These are phyloP conservation scores for Eledone cirrhosa DNA, from an alignment of 2,888 invertebrate genomes.

Conservation along the genomic window DNA sequence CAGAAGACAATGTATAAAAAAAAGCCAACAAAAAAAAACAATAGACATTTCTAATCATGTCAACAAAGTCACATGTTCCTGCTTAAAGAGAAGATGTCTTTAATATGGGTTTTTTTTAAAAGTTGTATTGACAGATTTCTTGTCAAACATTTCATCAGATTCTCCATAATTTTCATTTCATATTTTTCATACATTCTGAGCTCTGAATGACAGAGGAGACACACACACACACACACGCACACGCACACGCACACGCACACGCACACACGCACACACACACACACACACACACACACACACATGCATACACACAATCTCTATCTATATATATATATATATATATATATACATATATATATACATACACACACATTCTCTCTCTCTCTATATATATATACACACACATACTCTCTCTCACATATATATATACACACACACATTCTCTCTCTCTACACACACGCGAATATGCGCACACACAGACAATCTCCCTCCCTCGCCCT, in stretches of 20 bases:
- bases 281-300: neutral
- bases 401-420: neutral
- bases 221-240: no score
- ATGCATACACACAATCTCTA: neutral
- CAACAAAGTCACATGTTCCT: constrained; percentile 6
- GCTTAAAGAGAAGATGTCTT: neutral
- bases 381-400: neutral
- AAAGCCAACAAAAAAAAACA: no score
- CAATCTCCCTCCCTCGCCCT: no score
- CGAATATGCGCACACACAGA: neutral
- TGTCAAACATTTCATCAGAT: neutral
- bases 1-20: no score
- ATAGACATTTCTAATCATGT: constrained; percentile 17
- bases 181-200: neutral
- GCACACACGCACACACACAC: constrained; percentile 18
- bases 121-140: neutral
- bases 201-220: no score
- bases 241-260: neutral
- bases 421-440: neutral
- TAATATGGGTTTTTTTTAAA: neutral
- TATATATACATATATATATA: no score
- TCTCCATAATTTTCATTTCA: neutral
- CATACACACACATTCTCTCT: neutral
- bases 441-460: no score
- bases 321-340: no score